These are phyloP conservation scores for Hucho hucho DNA, from an alignment of 2,113 vertebrate genomes.

Conservation along the genomic window DNA sequence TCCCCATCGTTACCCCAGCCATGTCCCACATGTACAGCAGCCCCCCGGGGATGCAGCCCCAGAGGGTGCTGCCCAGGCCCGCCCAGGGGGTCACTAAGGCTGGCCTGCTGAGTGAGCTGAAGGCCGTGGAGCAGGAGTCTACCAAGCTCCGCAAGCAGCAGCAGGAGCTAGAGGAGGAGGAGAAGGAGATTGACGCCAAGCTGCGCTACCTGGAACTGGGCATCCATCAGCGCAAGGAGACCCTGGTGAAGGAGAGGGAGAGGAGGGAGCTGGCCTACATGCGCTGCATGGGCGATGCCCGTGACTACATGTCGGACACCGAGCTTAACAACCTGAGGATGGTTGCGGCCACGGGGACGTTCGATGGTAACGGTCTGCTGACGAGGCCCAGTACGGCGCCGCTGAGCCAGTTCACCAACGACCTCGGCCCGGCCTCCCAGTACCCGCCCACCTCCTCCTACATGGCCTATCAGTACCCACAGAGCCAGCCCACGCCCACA, in stretches of 20 bases:
- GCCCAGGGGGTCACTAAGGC: slow-evolving; percentile 85
- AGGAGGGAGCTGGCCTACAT: slow-evolving; percentile 86
- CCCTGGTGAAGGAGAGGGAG: slow-evolving; percentile 88
- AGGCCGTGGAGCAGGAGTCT: slow-evolving; percentile 95
- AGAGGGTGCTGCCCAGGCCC: slow-evolving; percentile 78
- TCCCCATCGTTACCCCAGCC: slow-evolving; percentile 86
- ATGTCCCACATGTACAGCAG: slow-evolving; percentile 84
- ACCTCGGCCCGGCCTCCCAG: slow-evolving; percentile 74
- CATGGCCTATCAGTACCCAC: slow-evolving; percentile 80
- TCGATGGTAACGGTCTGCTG: slow-evolving; percentile 75
- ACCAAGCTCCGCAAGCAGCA: slow-evolving; percentile 97
- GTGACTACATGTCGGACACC: slow-evolving; percentile 95
- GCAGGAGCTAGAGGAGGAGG: slow-evolving; percentile 95
- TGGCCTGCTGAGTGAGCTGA: slow-evolving; percentile 89
- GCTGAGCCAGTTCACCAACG: slow-evolving; percentile 80
- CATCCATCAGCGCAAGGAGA: slow-evolving; percentile 95
- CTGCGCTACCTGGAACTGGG: slow-evolving; percentile 94
- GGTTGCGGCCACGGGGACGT: slow-evolving; percentile 72
- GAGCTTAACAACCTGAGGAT: slow-evolving; percentile 92
- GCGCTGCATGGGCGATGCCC: slow-evolving; percentile 85
- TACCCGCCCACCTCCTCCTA: slow-evolving; percentile 80
- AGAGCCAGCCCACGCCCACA: slow-evolving; percentile 70
- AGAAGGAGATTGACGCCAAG: slow-evolving; percentile 98
- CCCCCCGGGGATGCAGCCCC: slow-evolving; percentile 79
- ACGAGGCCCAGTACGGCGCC: slow-evolving; percentile 77